A percentile compares a stretch with the other conserved stretches of the same genome.
Evolutionary conservation across 2,113 vertebrate genomes (phyloP).

Genomic region (Prietella phreatophila): DNA sequence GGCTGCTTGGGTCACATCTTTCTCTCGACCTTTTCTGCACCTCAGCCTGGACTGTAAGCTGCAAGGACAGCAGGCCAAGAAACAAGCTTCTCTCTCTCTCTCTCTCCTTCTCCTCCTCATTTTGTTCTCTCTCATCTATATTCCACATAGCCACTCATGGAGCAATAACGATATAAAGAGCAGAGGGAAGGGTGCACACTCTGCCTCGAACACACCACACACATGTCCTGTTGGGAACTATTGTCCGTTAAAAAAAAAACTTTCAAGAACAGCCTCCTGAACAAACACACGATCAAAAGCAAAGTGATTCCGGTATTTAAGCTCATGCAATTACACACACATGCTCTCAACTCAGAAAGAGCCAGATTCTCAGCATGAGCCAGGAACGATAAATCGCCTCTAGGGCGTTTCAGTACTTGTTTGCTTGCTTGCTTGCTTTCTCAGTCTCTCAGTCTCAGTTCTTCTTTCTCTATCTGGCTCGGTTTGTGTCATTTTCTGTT

Average conservation of each 20-base stretch:
- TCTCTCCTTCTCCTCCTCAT: background rate
- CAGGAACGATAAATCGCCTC: constrained; percentile 24
- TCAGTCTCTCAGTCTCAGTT: constrained; percentile 9
- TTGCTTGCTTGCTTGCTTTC: constrained; percentile 9
- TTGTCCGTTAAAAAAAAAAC: constrained; percentile 5
- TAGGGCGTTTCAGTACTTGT: background rate
- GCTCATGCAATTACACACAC: background rate
- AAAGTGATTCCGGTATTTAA: constrained; percentile 34
- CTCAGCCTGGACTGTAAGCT: background rate
- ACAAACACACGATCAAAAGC: constrained; percentile 24
- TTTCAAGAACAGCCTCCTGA: background rate
- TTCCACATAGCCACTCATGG: constrained; percentile 4
- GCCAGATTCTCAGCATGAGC: constrained; percentile 22
- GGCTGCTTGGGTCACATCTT: background rate
- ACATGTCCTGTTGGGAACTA: constrained; percentile 1
- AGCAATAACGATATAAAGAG: constrained; percentile 3
- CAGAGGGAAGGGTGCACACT: background rate
- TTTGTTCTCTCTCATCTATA: constrained; percentile 24
- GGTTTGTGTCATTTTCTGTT: constrained; percentile 33
- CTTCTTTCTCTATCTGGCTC: background rate
- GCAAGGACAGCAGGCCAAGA: background rate
- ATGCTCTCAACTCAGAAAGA: background rate
- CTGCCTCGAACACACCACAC: background rate
- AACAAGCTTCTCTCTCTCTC: background rate
- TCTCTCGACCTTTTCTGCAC: constrained; percentile 14